Base-by-base conservation (phyloP, 1,140 invertebrate genomes). In the Amphibalanus amphitrite region DNA sequence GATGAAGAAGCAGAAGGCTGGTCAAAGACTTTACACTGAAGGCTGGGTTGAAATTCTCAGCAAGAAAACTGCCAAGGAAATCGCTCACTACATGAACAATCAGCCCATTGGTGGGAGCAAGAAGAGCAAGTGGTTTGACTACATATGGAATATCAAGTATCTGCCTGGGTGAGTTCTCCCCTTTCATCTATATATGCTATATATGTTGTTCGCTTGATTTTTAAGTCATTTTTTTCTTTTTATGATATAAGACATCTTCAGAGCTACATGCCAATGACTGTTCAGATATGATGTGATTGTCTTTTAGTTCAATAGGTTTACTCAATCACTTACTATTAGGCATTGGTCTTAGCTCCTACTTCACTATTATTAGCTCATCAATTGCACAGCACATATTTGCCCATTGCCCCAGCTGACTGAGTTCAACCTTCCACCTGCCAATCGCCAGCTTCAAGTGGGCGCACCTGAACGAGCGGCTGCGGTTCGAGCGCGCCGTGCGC, bases 131-230 rank as follows among this genome's bases (percentile, higher is more conserved):
- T 93, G 92, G 80, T 92, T 88, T 78, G 94, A 95, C 77, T 86
- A 87, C 79, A 83, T 97, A 64, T 98, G 95, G 95, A 95, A 90
- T 78, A 90, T 97, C 70, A 97, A 97, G 81, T 98, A 97, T 81
- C 84, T 98, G 71, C 88, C 89, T 13, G 87, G 84, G 87, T 88
- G 82, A 77, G 75, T 69, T 33, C 29, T 69, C 70, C 25, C 30
- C 59, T 75, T 10, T 69, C 59, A 28, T 71, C 17, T 38, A 17
- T 38, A 8, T 38, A 8, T 38, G 38, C n/a, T n/a, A n/a, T n/a
- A n/a, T n/a, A n/a, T n/a, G n/a, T n/a, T n/a, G n/a, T n/a, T n/a
- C n/a, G n/a, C n/a, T n/a, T n/a, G n/a, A n/a, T n/a, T n/a, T n/a
- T n/a, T n/a, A n/a, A n/a, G n/a, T n/a, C n/a, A n/a, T n/a, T n/a